phyloP scores from a whole-genome alignment of 2,797 vertebrate species.

The Sylvilagus floridanus region DNA sequence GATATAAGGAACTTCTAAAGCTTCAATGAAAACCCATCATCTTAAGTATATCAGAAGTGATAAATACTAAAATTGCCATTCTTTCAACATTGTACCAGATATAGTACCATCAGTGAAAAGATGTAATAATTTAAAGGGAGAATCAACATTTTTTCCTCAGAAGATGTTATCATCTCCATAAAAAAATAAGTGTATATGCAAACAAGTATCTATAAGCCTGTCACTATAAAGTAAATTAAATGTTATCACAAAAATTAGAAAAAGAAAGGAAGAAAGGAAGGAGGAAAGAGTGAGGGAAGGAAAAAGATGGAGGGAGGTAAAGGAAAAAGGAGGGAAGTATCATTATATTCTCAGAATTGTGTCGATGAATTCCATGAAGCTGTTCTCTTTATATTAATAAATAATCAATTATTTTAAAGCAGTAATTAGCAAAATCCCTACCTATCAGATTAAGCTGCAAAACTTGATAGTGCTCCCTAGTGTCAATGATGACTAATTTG shows the following conservation, averaged over 20 bases:
- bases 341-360: too few relatives aligned
- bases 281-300: too few relatives aligned
- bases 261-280: too few relatives aligned
- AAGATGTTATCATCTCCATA: too few relatives aligned
- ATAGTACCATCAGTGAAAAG: not conserved
- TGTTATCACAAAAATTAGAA: too few relatives aligned
- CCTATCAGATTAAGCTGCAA: not conserved
- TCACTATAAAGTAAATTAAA: too few relatives aligned
- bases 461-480: not conserved
- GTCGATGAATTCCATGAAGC: too few relatives aligned
- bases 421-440: not conserved
- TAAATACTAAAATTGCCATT: not conserved
- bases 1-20: not conserved
- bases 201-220: not conserved
- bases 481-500: not conserved
- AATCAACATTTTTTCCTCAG: not conserved
- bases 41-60: not conserved
- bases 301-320: too few relatives aligned
- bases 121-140: not conserved
- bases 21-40: not conserved
- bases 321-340: too few relatives aligned
- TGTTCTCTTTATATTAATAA: too few relatives aligned
- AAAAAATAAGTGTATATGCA: not conserved
- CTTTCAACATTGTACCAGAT: too few relatives aligned
- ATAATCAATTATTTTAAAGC: too few relatives aligned